phyloP scores from a whole-genome alignment of 2,797 vertebrate species.

The Sarcoramphus papa region DNA sequence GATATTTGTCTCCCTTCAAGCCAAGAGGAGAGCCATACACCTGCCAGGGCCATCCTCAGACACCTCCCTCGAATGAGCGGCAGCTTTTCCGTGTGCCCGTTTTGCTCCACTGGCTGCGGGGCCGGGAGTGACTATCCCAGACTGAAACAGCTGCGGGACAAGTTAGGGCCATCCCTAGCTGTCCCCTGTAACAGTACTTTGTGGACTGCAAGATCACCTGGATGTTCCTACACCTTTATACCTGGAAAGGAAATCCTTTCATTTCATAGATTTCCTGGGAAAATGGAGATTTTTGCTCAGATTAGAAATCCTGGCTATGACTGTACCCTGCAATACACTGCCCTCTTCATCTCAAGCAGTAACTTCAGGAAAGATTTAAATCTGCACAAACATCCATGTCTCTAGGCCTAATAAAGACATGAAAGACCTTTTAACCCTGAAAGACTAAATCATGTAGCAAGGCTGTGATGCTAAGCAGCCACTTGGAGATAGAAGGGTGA shows the following conservation, averaged over 20 bases:
- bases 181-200: background rate
- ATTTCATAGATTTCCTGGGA: background rate
- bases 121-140: background rate
- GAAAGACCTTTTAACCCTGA: background rate
- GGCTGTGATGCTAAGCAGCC: background rate
- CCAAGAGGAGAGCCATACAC: background rate
- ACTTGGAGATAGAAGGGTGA: background rate
- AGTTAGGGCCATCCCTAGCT: background rate
- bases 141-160: background rate
- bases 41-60: background rate
- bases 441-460: background rate
- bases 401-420: background rate
- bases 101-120: background rate
- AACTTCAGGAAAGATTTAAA: background rate
- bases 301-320: background rate
- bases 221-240: background rate
- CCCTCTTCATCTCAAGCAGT: background rate
- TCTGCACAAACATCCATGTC: background rate
- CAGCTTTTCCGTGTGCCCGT: accelerated
- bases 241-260: background rate
- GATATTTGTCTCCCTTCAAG: background rate
- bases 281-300: background rate
- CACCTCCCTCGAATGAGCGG: accelerated
- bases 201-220: background rate
- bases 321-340: background rate